Percentiles rank a stretch among this genome's conserved stretches.
Conservation (phyloP, 1,140 invertebrate species). For the Colletes latitarsis region DNA sequence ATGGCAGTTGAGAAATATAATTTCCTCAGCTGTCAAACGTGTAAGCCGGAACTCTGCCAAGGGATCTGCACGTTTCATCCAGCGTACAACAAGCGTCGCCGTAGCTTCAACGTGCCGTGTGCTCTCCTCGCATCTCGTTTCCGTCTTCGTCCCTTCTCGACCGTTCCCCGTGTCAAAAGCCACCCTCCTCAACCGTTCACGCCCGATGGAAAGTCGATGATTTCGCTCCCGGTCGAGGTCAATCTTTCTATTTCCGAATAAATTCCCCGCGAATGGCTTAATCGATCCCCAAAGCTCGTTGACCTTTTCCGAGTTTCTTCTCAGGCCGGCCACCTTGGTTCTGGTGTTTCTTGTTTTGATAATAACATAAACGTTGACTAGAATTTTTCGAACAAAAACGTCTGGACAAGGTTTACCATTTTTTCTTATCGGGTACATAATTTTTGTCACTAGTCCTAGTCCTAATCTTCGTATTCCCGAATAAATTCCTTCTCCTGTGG, state of each 20-base stretch:
- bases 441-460: too few species aligned
- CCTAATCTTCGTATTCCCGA: too few species aligned
- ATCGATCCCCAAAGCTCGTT: too few species aligned
- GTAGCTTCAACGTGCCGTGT: conserved; percentile 25
- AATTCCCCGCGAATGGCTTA: background rate
- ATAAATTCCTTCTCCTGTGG: too few species aligned
- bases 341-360: too few species aligned
- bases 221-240: background rate
- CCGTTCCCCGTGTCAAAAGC: background rate
- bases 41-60: conserved; percentile 68
- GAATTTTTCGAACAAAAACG: too few species aligned
- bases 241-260: background rate
- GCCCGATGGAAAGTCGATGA: background rate
- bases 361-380: too few species aligned
- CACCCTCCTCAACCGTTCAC: conserved; percentile 5
- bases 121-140: conserved; percentile 33
- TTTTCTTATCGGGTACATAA: too few species aligned
- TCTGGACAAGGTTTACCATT: too few species aligned
- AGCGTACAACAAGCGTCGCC: conserved; percentile 44
- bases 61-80: conserved; percentile 54
- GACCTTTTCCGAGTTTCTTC: too few species aligned
- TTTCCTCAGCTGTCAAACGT: conserved; percentile 77
- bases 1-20: conserved; percentile 79
- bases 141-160: conserved; percentile 22
- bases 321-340: too few species aligned